Base-by-base conservation (phyloP, 2,797 vertebrate genomes). In the Staurois parvus region DNA sequence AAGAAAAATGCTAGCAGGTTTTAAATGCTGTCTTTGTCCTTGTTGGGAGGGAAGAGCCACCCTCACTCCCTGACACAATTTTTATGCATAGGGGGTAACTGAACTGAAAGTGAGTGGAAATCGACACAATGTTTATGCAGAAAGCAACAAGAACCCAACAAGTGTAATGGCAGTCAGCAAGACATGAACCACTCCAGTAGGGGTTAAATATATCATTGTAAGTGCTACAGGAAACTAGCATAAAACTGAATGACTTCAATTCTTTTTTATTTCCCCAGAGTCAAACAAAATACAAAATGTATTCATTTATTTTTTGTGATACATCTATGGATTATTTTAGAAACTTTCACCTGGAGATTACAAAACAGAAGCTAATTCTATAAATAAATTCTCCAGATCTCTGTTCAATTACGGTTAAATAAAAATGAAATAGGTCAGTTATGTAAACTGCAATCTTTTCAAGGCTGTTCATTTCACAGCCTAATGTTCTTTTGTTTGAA, bases 381-480 rank as follows among this genome's bases (percentile, higher is more conserved):
- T 62, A 64, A 76, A 84, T 84, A 76, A 28, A 62, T 45, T 42
- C 32, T 42, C 26, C 9, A 59, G 32, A 24, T 45, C 48, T 72
- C 62, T 37, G 10, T 34, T 21, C 40, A 84, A 70, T 84, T 76
- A 76, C 30, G 29, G 28, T 34, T n/a, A 56, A 52, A 37, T 81
- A 82, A 73, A 62, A 72, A 59, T 15, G 56, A 81, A 73, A 17
- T n/a, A 24, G n/a, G 34, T 72, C 52, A 81, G 4, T 74, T 72
- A 72, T 72, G n/a, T 40, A 45, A 40, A 82, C 34, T 30, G 64
- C 69, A 26, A 7, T 11, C 34, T 62, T 73, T 37, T 72, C 56
- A 19, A 2, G 17, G 40, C 26, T 48, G 21, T 42, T 79, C 19
- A 24, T 6, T n/a, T 59, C 21, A 59, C 21, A 24, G 52, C 21